A percentile compares a stretch with the other conserved stretches of the same genome.
Conservation (phyloP, 2,888 invertebrate genomes). For the Tetragonula carbonaria region DNA sequence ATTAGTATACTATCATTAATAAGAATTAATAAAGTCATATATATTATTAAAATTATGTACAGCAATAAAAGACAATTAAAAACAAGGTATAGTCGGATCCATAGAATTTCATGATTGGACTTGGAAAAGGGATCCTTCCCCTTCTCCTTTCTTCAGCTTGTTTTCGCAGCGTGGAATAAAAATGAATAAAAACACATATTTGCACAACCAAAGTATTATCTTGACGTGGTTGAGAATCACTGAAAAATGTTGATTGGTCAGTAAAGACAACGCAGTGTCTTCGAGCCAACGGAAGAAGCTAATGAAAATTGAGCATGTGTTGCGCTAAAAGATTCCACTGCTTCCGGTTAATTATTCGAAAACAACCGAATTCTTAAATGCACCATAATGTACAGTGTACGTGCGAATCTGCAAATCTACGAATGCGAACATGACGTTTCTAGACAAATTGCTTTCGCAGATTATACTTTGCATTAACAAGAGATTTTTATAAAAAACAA, state of each 20-base stretch:
- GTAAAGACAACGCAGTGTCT: slow-evolving; percentile 20
- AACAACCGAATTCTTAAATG: slow-evolving; percentile 16
- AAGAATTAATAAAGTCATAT: no score
- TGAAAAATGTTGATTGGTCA: slow-evolving; percentile 23
- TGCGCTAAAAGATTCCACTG: slow-evolving; percentile 39
- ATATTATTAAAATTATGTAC: not conserved
- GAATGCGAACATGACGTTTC: not conserved
- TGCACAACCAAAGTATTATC: not conserved
- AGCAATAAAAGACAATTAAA: not conserved
- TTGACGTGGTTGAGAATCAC: slow-evolving; percentile 37
- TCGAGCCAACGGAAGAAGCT: slow-evolving; percentile 33
- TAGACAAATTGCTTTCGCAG: slow-evolving; percentile 9
- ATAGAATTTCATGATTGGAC: not conserved
- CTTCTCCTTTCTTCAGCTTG: not conserved
- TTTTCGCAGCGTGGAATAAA: not conserved
- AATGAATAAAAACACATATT: not conserved
- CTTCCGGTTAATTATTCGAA: slow-evolving; percentile 7
- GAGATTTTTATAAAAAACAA: slow-evolving; percentile 4
- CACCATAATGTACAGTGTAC: not conserved
- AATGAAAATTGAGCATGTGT: slow-evolving; percentile 34
- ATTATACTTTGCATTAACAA: not conserved
- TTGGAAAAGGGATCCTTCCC: not conserved
- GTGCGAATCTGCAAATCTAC: no score
- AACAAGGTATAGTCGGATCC: not conserved
- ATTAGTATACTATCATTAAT: not conserved